Evolutionary conservation across 2,113 vertebrate genomes (phyloP).

Genomic region (Zapus hudsonius): DNA sequence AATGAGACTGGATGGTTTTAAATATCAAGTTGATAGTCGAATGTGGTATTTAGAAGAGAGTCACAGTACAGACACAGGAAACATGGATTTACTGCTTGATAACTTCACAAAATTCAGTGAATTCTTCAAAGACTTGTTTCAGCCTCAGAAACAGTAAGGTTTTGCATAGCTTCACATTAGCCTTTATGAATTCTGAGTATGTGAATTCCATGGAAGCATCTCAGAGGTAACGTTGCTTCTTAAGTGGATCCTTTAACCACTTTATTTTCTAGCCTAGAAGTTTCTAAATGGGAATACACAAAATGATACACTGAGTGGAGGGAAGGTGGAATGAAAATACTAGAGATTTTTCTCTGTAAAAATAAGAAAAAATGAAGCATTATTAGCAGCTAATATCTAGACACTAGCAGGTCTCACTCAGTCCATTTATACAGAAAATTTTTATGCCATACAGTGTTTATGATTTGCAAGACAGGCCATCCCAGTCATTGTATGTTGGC

Average conservation of each 20-base stretch:
- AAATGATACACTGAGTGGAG: neutral
- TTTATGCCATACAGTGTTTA: neutral
- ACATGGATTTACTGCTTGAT: slow-evolving; percentile 42
- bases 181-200: neutral
- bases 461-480: neutral
- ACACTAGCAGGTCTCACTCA: neutral
- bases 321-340: slow-evolving; percentile 3
- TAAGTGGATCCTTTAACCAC: neutral
- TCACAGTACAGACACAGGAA: slow-evolving; percentile 53
- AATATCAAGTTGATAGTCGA: slow-evolving; percentile 57
- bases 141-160: slow-evolving; percentile 20
- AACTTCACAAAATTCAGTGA: slow-evolving; percentile 50
- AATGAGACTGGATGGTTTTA: slow-evolving; percentile 59
- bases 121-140: slow-evolving; percentile 19
- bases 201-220: neutral
- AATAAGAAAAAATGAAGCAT: neutral
- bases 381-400: neutral
- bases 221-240: slow-evolving; percentile 23
- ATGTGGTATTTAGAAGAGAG: slow-evolving; percentile 65
- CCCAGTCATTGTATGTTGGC: neutral
- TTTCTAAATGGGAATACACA: neutral
- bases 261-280: slow-evolving; percentile 15
- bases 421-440: neutral
- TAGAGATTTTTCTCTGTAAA: neutral
- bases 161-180: slow-evolving; percentile 28